Base-by-base conservation (phyloP, 2,797 vertebrate genomes). In the Champsocephalus esox region DNA sequence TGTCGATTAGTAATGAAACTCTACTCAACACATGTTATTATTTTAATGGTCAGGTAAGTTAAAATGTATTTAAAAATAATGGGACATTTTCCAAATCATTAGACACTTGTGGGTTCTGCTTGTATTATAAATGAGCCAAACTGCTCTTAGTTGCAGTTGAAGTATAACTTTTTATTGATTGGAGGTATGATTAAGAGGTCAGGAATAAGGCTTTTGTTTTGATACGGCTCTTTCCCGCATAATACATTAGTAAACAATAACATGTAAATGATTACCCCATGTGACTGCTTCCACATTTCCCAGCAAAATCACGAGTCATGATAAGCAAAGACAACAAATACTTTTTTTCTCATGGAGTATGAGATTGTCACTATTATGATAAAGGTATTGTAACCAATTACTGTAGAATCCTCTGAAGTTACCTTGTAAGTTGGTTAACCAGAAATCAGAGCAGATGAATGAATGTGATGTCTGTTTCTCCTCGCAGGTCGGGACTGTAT, bases 401-500 rank as follows among this genome's bases (percentile, higher is more conserved):
- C 14, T 5, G 10, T 44, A 4, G n/a, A 57, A 49, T 49, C 16
- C 19, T 59, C 6, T 3, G 6, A 46, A 50, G 12, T 64, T 5
- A 7, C 28, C 6, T 12, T 16, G 4, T 1, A 8, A 12, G 7
- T 5, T 4, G 17, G 16, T 43, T 6, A 52, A 13, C 3, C 21
- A 41, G 48, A 66, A 3, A 32, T 24, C 9, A 14, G 48, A 44
- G 19, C 46, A 10, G 50, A n/a, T 72, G n/a, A 60, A 19, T 41
- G 5, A 61, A 10, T 5, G 12, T 48, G 34, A 63, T 55, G 14
- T 46, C 12, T 74, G 45, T 57, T 68, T 67, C 5, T 9, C 13
- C 1, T 11, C 58, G 94, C 73, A 99, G 98, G 98, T 63, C 96
- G 96, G 0, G 98, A 99, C 88, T 98, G 97, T 82, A 75, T 99